Base-by-base conservation (phyloP, 2,888 invertebrate species). In the Lochmaea capreae region DNA sequence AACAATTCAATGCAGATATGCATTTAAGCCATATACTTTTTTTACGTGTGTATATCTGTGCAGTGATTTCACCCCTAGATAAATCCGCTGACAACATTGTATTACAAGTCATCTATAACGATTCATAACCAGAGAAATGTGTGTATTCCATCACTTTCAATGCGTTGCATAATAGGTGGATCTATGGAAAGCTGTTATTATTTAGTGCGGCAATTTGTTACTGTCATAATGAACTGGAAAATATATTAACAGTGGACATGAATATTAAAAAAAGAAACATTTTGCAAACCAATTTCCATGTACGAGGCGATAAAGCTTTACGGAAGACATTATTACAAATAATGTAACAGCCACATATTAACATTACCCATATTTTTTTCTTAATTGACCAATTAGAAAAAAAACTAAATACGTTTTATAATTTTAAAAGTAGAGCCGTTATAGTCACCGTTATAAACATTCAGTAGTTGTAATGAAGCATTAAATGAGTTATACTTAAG, bases 101-200 rank as follows among this genome's bases (percentile, higher is more conserved):
- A 26, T 54, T 63, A 18, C 39, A 59, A 43, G 46, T 43, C 49
- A 65, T 65, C 57, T 42, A 54, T 18, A 73, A 69, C 69, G 69
- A 59, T 70, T 73, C 59, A 59, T 58, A n/a, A 65, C 58, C 54
- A 62, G 18, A 43, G 42, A 18, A 63, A 12, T 66, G 61, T 73
- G 57, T 46, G 70, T 68, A 70, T 70, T 70, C 70, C 66, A 66
- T 73, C 73, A 73, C 70, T 69, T 54, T 62, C 57, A 73, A 70
- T 66, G 66, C 73, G 52, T 70, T 66, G 73, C 65, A 66, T 73
- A 66, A 70, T 73, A 66, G 69, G 59, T 59, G 54, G 26, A 39
- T 54, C 57, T 73, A 39, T 67, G 52, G 39, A 73, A 73, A 69
- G 69, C 73, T 65, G 66, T 73, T 70, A 73, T 70, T 72, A 63